Evolutionary conservation across 1,140 invertebrate genomes (phyloP), one percentile per base, ranked within the genome.

Genomic region (Delia radicum): DNA sequence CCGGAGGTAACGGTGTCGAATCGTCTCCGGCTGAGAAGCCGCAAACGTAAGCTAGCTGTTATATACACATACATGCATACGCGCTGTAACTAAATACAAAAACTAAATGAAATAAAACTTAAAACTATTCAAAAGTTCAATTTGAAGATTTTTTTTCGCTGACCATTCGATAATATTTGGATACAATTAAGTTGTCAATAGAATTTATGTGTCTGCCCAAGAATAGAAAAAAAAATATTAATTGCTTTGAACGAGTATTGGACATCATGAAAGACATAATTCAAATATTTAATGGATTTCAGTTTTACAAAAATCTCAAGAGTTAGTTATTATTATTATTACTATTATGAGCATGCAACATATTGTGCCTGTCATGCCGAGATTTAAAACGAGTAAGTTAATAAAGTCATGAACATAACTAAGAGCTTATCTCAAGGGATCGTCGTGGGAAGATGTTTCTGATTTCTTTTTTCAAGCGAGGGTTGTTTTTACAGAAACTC

Each of bases 101-200:
- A 55, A 55, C n/a, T 21, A 10, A 55, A 55, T 21, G 3, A 7
- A n/a, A n/a, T 18, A 3, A 10, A 8, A 42, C 21, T 55, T 4
- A 2, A 42, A 42, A 42, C n/a, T 42, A 15, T 42, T 42, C 2
- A 15, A 7, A 21, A 55, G 48, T 55, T 55, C 15, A 55, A 55
- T 21, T 55, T 3, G 18, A 55, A 55, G 21, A 15, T 21, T 55
- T 55, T 18, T 55, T 55, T 55, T n/a, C n/a, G 48, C 21, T 69
- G 65, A 18, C 65, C 28, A 21, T 67, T 15, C 28, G 62, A 65
- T 28, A 67, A 63, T 27, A 21, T 63, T 63, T 67, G 62, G 2
- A 48, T 79, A 82, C 82, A 84, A 84, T 84, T 84, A 82, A 84
- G 82, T 84, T 84, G 82, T 84, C 82, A 84, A 84, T 84, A 81